Base-by-base conservation (phyloP, 2,113 vertebrate genomes). In the Progne subis region DNA sequence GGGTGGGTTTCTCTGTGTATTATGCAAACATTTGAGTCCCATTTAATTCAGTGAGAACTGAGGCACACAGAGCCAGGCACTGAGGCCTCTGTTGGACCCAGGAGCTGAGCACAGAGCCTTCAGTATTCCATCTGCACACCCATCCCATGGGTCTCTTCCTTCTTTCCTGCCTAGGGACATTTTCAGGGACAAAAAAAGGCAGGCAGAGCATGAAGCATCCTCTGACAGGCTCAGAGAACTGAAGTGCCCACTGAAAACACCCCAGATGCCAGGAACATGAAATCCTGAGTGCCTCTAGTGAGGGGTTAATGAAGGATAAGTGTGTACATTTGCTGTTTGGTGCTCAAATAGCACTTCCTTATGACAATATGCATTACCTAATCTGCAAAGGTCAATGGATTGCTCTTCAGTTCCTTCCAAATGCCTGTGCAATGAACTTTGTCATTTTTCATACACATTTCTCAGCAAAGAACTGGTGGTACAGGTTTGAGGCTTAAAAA, bases 341-440 rank as follows among this genome's bases (percentile, higher is more conserved):
- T 71, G 92, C 91, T 94, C 84, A 85, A 89, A 57, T 71, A 82
- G 87, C 95, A 94, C 94, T 97, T 97, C 96, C 96, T 97, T 92
- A 57, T 81, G 92, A 96, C 87, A 96, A 53, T 70, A 43, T 25
- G 50, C 63, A 76, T 82, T 93, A 89, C 80, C 52, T 94, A 53
- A 90, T 87, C 82, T 87, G 76, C 93, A 95, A 84, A 96, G 95
- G 95, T 95, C 95, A 96, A 18, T 18, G 53, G 53, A 84, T 90
- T 79, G 56, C 75, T 92, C 94, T 85, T 61, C 69, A 86, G 91
- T 28, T 88, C 94, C 72, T 95, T 96, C 57, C 74, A 94, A 95
- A 88, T 55, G 82, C 84, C 74, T 92, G 83, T 41, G 82, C 92
- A 86, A 67, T 91, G 90, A 94, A 95, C 91, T 95, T 95, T 95